phyloP scores from a whole-genome alignment of 2,797 vertebrate species.

The Poeciliopsis infans region DNA sequence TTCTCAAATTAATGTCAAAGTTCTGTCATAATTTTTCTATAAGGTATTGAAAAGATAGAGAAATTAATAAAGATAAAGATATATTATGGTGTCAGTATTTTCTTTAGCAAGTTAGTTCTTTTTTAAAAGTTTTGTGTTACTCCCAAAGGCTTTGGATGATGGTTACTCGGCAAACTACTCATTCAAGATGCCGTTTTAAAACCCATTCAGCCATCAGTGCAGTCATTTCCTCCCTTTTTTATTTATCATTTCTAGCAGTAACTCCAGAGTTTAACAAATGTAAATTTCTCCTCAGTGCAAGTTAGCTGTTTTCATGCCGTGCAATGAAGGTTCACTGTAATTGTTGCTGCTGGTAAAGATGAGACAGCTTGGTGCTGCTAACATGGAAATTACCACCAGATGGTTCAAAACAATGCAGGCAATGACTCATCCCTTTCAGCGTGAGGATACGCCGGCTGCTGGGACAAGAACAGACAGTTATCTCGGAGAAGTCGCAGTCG shows the following conservation, averaged over 20 bases:
- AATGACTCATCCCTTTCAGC: conserved; percentile 62
- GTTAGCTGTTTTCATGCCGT: conserved; percentile 38
- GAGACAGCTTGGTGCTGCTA: conserved; percentile 58
- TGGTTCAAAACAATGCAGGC: conserved; percentile 60
- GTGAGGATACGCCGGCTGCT: conserved; percentile 51
- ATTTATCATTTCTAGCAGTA: background rate
- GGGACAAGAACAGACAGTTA: conserved; percentile 51
- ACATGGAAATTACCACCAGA: conserved; percentile 66
- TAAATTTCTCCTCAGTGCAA: conserved; percentile 21
- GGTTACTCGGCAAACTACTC: too few relatives aligned
- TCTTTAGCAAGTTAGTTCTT: too few relatives aligned
- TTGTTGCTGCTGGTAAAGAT: conserved; percentile 63
- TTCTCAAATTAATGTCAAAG: too few relatives aligned
- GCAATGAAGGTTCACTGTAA: conserved; percentile 43
- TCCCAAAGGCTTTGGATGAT: too few relatives aligned
- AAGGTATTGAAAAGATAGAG: too few relatives aligned
- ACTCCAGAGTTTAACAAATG: background rate
- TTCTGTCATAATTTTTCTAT: too few relatives aligned
- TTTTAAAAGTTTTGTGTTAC: too few relatives aligned
- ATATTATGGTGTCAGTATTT: background rate
- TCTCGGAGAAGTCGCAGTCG: conserved; percentile 45
- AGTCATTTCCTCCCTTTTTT: background rate
- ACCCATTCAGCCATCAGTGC: background rate
- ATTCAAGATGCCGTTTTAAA: background rate
- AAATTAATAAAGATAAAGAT: too few relatives aligned